Conservation (phyloP, 2,113 vertebrate species). For the Brachyhypopomus gauderio region DNA sequence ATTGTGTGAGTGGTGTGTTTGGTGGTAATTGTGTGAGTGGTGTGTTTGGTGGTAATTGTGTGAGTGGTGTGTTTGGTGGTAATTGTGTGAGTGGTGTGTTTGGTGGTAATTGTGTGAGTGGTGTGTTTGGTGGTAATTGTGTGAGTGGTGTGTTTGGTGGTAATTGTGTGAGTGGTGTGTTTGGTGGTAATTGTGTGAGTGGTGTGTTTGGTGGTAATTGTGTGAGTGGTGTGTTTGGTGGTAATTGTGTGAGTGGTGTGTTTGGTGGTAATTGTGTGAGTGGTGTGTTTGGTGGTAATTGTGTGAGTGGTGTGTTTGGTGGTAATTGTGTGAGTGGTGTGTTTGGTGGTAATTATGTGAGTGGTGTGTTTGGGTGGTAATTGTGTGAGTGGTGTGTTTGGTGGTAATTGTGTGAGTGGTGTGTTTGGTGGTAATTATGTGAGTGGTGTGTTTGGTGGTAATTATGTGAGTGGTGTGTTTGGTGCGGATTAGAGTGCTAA, state of each 20-base stretch:
- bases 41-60: neutral
- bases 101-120: neutral
- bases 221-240: neutral
- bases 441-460: neutral
- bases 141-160: neutral
- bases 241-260: neutral
- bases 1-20: neutral
- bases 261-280: neutral
- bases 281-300: slow-evolving; percentile 11
- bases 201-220: slow-evolving; percentile 5
- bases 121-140: slow-evolving; percentile 6
- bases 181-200: neutral
- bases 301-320: neutral
- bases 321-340: neutral
- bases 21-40: neutral
- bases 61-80: neutral
- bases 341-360: neutral
- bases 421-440: neutral
- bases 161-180: neutral
- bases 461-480: neutral
- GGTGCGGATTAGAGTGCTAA: slow-evolving; percentile 54
- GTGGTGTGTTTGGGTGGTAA: slow-evolving; percentile 6
- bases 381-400: neutral
- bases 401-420: neutral
- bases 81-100: neutral